Percentiles rank a stretch among this genome's conserved stretches.
Conservation (phyloP, 2,113 vertebrate genomes). For the Ascaphus truei region DNA sequence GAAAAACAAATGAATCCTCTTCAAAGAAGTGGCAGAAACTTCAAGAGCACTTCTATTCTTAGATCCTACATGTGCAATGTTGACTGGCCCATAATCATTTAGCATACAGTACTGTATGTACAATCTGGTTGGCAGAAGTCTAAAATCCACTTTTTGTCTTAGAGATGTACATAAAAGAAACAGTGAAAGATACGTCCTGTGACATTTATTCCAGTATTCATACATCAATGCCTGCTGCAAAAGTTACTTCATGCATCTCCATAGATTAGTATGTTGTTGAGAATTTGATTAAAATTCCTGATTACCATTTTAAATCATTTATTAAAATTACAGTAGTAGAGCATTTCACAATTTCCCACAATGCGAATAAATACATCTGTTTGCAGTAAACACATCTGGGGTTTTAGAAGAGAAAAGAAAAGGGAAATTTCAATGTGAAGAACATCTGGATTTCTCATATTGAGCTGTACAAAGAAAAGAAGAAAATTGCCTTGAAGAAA, state of each 20-base stretch:
- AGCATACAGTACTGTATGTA: too few relatives aligned
- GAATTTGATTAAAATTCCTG: conserved; percentile 57
- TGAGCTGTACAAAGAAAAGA: not conserved
- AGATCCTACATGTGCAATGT: not conserved
- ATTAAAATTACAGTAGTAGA: conserved; percentile 43
- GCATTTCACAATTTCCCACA: conserved; percentile 43
- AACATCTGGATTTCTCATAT: conserved; percentile 21
- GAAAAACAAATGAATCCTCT: not conserved
- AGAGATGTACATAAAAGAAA: conserved; percentile 21
- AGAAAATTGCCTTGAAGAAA: not conserved
- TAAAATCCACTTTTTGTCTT: not conserved
- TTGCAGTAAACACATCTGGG: conserved; percentile 32
- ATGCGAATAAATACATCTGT: conserved; percentile 43
- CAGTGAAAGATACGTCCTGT: conserved; percentile 40
- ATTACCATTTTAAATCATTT: conserved; percentile 57
- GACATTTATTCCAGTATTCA: conserved; percentile 51
- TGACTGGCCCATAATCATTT: not conserved
- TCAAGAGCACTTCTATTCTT: not conserved
- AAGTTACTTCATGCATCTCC: conserved; percentile 56
- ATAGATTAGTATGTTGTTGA: conserved; percentile 47
- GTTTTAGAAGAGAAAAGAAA: not conserved
- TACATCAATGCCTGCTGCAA: conserved; percentile 44
- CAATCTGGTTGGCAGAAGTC: not conserved
- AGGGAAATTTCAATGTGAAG: not conserved
- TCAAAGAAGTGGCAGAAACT: not conserved